Conservation (phyloP, 2,888 invertebrate species). For the Cyrtodaria siliqua region DNA sequence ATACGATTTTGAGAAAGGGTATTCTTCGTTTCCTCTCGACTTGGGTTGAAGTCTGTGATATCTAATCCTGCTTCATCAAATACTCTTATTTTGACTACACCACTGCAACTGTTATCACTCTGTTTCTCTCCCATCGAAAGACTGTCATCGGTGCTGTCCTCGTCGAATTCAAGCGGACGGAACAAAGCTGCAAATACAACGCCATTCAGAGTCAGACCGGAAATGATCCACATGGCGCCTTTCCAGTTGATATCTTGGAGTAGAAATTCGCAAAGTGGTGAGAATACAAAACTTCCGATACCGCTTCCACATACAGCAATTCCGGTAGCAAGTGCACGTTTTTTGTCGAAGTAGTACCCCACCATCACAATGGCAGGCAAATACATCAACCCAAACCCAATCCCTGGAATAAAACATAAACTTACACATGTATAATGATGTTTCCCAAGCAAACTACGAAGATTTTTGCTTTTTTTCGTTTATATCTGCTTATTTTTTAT, state of each 20-base stretch:
- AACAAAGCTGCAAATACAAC: conserved; percentile 93
- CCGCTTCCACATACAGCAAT: conserved; percentile 98
- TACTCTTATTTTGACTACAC: conserved; percentile 10
- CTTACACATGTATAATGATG: background rate
- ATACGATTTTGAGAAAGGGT: conserved; percentile 32
- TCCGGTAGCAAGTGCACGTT: conserved; percentile 97
- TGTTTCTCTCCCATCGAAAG: background rate
- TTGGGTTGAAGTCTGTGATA: background rate
- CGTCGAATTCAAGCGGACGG: conserved; percentile 89
- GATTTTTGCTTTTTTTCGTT: background rate
- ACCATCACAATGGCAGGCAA: conserved; percentile 98
- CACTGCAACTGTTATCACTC: conserved; percentile 11
- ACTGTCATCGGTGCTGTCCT: conserved; percentile 1
- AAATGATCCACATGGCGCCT: conserved; percentile 91
- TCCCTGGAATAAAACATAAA: conserved; percentile 88
- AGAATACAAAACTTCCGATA: conserved; percentile 95
- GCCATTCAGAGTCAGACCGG: conserved; percentile 93
- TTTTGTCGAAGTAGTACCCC: conserved; percentile 98
- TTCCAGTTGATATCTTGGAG: conserved; percentile 91
- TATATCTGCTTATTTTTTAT: no score
- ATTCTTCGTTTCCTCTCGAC: background rate
- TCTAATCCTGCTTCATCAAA: conserved; percentile 2
- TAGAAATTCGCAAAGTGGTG: conserved; percentile 91
- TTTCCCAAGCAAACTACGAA: background rate
- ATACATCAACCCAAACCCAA: conserved; percentile 97